Base-by-base conservation (phyloP, 1,140 invertebrate genomes). In the Coelopa frigida region DNA sequence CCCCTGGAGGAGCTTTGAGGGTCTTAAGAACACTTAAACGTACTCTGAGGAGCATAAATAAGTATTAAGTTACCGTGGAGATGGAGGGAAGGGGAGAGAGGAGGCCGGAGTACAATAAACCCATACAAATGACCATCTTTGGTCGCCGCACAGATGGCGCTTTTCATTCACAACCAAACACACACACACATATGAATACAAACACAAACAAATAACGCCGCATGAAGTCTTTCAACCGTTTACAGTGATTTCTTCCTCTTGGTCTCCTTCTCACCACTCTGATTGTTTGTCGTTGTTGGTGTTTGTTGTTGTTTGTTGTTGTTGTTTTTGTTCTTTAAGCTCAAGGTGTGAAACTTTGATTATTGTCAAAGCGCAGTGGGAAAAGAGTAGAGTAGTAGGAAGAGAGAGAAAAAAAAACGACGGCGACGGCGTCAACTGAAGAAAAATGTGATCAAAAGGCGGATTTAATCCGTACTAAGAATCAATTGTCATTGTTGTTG, bases 341-440 rank as follows among this genome's bases (percentile, higher is more conserved):
- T 63, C 42, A 47, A 63, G 61, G 61, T 63, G 61, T 63, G 61
- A 63, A 64, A 63, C 58, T 63, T 55, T 63, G 61, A 63, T 63
- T 63, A 63, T 63, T 63, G 61, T 63, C 61, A 59, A 42, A 33
- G 20, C 26, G 39, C 18, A 39, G 14, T 2, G 33, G 33, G 6
- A n/a, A 35, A 35, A n/a, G n/a, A n/a, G n/a, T n/a, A n/a, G n/a
- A n/a, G n/a, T n/a, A n/a, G n/a, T n/a, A n/a, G n/a, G n/a, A n/a
- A n/a, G n/a, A n/a, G n/a, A n/a, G n/a, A n/a, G n/a, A n/a, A n/a
- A n/a, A n/a, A n/a, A n/a, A n/a, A n/a, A n/a, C n/a, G n/a, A n/a
- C n/a, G n/a, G n/a, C n/a, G n/a, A n/a, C n/a, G n/a, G n/a, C n/a
- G n/a, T n/a, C n/a, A n/a, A n/a, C n/a, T n/a, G n/a, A n/a, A n/a